A percentile compares a stretch with the other conserved stretches of the same genome.
Evolutionary conservation across 2,113 vertebrate species (phyloP).

Genomic region (zebrafish (Danio rerio)): DNA sequence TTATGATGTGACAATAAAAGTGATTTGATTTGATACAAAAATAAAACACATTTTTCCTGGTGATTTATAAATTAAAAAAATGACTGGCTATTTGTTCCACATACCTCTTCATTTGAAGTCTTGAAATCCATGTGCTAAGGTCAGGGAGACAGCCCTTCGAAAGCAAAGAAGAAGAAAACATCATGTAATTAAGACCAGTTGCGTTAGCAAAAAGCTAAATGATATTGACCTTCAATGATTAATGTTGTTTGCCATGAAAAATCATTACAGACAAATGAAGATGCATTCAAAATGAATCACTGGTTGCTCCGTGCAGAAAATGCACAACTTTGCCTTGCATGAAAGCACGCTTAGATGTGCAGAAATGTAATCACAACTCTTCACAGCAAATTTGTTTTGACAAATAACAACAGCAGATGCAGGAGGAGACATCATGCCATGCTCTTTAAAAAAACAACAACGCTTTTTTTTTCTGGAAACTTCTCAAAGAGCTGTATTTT

Average conservation of each 20-base stretch:
- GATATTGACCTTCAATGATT: neutral
- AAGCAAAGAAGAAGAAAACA: conserved; percentile 38
- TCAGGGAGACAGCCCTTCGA: conserved; percentile 71
- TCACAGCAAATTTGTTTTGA: conserved; percentile 8
- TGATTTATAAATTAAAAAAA: too few relatives aligned
- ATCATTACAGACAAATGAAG: conserved; percentile 2
- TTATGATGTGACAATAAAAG: too few relatives aligned
- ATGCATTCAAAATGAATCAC: neutral
- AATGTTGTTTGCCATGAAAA: conserved; percentile 12
- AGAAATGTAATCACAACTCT: conserved; percentile 19
- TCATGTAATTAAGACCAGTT: neutral
- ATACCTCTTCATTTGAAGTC: conserved; percentile 82
- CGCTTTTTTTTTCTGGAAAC: neutral
- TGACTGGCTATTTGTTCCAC: neutral
- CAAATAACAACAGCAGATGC: neutral
- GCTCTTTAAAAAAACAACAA: neutral
- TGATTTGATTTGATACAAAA: too few relatives aligned
- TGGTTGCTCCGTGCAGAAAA: neutral
- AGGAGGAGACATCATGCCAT: neutral
- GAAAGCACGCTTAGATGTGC: neutral
- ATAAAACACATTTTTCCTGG: too few relatives aligned
- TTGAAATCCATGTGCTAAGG: conserved; percentile 84
- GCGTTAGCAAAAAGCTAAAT: neutral
- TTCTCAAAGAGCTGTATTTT: neutral
- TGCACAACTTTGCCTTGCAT: neutral